Percentiles rank a stretch among this genome's conserved stretches.
Evolutionary conservation across 2,113 vertebrate species (phyloP).

Genomic region (Caretta caretta): DNA sequence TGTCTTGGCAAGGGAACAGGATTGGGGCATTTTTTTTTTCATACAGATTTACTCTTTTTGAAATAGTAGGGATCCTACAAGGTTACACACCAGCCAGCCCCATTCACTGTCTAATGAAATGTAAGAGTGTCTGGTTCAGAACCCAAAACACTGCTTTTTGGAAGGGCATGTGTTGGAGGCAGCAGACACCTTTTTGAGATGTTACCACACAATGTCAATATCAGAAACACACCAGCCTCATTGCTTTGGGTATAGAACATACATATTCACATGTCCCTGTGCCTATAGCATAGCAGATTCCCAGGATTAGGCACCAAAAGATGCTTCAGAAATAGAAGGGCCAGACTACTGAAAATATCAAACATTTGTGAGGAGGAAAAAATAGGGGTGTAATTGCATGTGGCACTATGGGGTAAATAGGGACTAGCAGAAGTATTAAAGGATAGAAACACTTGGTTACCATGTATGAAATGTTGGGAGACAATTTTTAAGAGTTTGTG

Average conservation of each 20-base stretch:
- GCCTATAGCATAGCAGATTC: neutral
- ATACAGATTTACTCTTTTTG: neutral
- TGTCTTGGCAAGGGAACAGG: slow-evolving; percentile 1
- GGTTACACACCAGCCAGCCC: neutral
- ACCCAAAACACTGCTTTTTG: slow-evolving; percentile 19
- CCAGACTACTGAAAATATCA: neutral
- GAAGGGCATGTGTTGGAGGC: neutral
- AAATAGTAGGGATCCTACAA: slow-evolving; percentile 29
- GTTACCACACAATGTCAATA: neutral
- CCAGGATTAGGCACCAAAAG: neutral
- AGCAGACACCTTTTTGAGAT: neutral
- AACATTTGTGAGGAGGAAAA: neutral
- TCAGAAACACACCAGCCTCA: neutral
- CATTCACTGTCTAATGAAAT: slow-evolving; percentile 6
- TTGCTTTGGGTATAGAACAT: neutral
- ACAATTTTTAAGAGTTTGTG: neutral
- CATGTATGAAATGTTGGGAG: neutral
- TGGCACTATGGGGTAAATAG: neutral
- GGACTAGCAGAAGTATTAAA: neutral
- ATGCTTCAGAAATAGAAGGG: neutral
- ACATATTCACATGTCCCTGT: neutral
- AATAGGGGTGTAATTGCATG: fast-evolving
- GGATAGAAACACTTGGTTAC: neutral
- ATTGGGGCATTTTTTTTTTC: slow-evolving; percentile 22
- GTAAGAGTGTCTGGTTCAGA: slow-evolving; percentile 5